Base-by-base conservation (phyloP, 2,797 vertebrate species). In the Characodon lateralis region DNA sequence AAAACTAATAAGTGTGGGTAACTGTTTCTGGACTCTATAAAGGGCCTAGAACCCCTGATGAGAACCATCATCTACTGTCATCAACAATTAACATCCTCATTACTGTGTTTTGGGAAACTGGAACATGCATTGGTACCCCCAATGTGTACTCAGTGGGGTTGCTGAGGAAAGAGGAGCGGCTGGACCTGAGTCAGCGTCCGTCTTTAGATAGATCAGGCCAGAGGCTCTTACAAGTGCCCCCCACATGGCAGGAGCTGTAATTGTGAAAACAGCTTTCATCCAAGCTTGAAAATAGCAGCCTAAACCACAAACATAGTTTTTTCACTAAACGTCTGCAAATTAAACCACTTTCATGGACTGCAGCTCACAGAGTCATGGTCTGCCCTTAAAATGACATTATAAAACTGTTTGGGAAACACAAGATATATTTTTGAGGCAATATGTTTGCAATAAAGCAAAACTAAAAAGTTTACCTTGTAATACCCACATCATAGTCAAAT, bases 1-100 rank as follows among this genome's bases (percentile, higher is more conserved):
- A 55, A 88, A 89, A 90, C 72, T 81, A 91, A 90, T 82, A 89
- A 89, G 71, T 79, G 80, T 88, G 69, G 81, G 1, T 56, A 85
- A 88, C 65, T 63, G 76, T 86, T 72, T 89, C 90, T 89, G 85
- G 79, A 90, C 90, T 94, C 88, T 59, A 78, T 86, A 90, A 43
- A 26, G 74, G 91, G 73, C 70, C 73, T 79, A 39, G 22, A 81
- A 87, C 77, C 81, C 91, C 94, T 75, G 87, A 88, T 92, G 94
- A 85, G 89, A 87, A 92, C n/a, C 89, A 87, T 88, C 91, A 93
- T 78, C 78, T 71, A 83, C 92, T 97, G 95, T 95, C 95, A 94
- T 85, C 87, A 89, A 72, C 91, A 92, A 93, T 97, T 95, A 96
- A 88, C 87, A 91, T 96, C 95, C 93, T 96, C 95, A 93, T 96